Evolutionary conservation across 2,113 vertebrate species (phyloP).

Genomic region (Eudyptes chrysolophus): DNA sequence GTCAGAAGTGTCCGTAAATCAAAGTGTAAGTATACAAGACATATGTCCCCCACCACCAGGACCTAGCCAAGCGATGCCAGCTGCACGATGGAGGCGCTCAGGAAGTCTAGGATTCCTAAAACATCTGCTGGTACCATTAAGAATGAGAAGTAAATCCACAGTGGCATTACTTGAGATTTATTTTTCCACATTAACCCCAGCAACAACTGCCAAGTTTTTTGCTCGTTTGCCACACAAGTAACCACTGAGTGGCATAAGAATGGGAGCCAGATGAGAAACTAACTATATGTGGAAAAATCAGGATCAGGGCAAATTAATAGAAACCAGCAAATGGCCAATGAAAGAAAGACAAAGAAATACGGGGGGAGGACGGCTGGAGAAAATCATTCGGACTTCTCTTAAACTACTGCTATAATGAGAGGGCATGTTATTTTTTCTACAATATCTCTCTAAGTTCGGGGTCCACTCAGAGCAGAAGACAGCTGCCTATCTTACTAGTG

Average conservation of each 20-base stretch:
- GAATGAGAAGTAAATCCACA: slow-evolving; percentile 80
- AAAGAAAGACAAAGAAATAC: slow-evolving; percentile 5
- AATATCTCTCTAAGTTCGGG: background rate
- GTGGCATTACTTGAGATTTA: slow-evolving; percentile 80
- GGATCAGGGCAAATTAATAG: slow-evolving; percentile 63
- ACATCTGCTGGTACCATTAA: slow-evolving; percentile 81
- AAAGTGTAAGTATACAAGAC: slow-evolving; percentile 63
- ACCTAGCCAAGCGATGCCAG: slow-evolving; percentile 73
- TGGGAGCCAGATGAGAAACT: slow-evolving; percentile 62
- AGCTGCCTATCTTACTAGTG: background rate
- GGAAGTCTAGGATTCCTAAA: slow-evolving; percentile 78
- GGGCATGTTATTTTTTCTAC: background rate
- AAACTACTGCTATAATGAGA: slow-evolving; percentile 17
- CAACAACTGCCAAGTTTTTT: slow-evolving; percentile 70
- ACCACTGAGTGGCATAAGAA: slow-evolving; percentile 62
- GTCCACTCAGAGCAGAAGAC: background rate
- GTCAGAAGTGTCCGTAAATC: slow-evolving; percentile 68
- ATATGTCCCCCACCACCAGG: slow-evolving; percentile 58
- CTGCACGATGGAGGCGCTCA: slow-evolving; percentile 68
- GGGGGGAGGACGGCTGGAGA: background rate
- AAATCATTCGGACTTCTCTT: slow-evolving; percentile 14
- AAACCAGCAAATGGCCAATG: slow-evolving; percentile 22
- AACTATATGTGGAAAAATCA: slow-evolving; percentile 58
- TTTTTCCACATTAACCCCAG: slow-evolving; percentile 78
- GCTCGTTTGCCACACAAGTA: slow-evolving; percentile 70